Evolutionary conservation across 1,140 invertebrate genomes (phyloP), one percentile per base, ranked within the genome.

Genomic region (Cotesia typhae): DNA sequence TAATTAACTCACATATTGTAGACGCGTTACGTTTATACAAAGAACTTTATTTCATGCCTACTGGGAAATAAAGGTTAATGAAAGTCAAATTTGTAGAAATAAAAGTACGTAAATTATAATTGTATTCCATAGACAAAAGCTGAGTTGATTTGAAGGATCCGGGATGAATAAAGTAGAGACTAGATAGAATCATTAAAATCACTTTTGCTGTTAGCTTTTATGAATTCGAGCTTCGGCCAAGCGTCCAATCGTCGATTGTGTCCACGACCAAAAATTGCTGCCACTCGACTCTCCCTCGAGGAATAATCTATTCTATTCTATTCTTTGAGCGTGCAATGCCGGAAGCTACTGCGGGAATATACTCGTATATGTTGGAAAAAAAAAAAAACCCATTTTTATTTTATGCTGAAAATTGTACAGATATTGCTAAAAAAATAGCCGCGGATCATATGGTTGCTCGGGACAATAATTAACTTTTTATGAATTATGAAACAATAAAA

Each of bases 261-360:
- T 72, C 61, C 53, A 60, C 65, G 57, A 36, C 71, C 55, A 35
- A 68, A 72, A 72, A 72, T 72, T 72, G 71, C 66, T 55, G 61
- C 41, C 41, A 57, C 71, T 68, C 37, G 47, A 17, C 37, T 36
- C 37, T 37, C 65, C 66, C 71, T 61, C 55, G 65, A 68, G 57
- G 37, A 72, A 72, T 72, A 72, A 72, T 72, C 71, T 72, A 72
- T 67, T 72, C 65, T 38, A 72, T 72, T 72, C 71, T 38, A 72
- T 53, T 67, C 65, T 61, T 60, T 41, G 14, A 5, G 59, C 36
- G 66, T 36, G 36, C 28, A 38, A 64, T 7, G 68, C 17, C 20
- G 36, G 38, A 14, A 59, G 37, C 52, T 36, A 14, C 5, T 36
- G 14, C 5, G 64, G 35, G 20, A 66, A 14, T 10, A 47, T 66